Base-by-base conservation (phyloP, 1,140 invertebrate species). In the Thereuonema tuberculata region DNA sequence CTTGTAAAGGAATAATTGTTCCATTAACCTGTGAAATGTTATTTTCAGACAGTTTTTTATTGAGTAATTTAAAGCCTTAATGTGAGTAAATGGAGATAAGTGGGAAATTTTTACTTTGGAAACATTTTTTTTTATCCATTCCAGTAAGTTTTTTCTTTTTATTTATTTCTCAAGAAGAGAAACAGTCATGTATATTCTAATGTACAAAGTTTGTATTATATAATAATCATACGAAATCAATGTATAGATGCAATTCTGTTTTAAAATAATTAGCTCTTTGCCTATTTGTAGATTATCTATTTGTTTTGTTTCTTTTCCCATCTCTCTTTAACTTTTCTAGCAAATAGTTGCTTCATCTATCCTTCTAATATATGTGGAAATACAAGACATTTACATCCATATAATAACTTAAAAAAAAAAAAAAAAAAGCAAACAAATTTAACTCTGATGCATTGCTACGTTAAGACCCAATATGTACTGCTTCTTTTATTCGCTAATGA, bases 191-290 rank as follows among this genome's bases (percentile, higher is more conserved):
- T 43, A 52, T 52, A 15, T 52, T 24, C 49, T 21, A 20, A 12
- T 52, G 49, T 52, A 52, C 24, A 52, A 52, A 52, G 49, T 52
- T 52, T 52, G 49, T 52, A 52, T 52, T 9, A 52, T 52, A 52
- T n/a, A n/a, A n/a, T n/a, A n/a, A n/a, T n/a, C n/a, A n/a, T n/a
- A n/a, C n/a, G n/a, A n/a, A n/a, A n/a, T n/a, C n/a, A n/a, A n/a
- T n/a, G n/a, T n/a, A n/a, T n/a, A n/a, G n/a, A n/a, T n/a, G n/a
- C n/a, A n/a, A n/a, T n/a, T n/a, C n/a, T n/a, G n/a, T n/a, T n/a
- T n/a, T n/a, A 52, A 52, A 52, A 52, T 12, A 24, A 52, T 20
- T 12, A 52, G 49, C 12, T 9, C 21, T 9, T 52, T 12, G 9
- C 15, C 9, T 52, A 52, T 20, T 52, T 52, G 9, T 52, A 21